A percentile compares a stretch with the other conserved stretches of the same genome.
Evolutionary conservation across 1,140 invertebrate species (phyloP).

Genomic region (Scaptomyza graminum): DNA sequence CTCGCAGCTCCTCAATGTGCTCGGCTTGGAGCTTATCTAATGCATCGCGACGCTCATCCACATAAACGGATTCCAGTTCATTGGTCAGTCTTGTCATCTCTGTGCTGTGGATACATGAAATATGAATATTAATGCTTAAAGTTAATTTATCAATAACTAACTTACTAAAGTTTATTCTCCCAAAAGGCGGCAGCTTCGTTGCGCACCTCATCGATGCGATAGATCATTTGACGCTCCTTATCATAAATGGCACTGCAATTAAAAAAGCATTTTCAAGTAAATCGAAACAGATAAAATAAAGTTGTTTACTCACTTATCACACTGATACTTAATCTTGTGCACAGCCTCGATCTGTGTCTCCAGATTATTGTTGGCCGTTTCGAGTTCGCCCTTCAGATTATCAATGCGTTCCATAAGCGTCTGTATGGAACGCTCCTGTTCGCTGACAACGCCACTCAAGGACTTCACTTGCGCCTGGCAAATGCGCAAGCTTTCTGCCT

Average conservation of each 20-base stretch:
- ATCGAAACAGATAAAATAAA: background rate
- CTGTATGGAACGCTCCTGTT: slow-evolving; percentile 86
- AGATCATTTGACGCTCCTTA: slow-evolving; percentile 85
- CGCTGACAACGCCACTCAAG: slow-evolving; percentile 85
- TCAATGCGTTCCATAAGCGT: slow-evolving; percentile 86
- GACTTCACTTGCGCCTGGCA: slow-evolving; percentile 86
- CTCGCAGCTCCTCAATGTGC: slow-evolving; percentile 84
- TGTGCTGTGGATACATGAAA: slow-evolving; percentile 73
- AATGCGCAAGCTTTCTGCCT: slow-evolving; percentile 85
- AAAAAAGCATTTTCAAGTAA: background rate
- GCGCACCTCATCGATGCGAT: slow-evolving; percentile 85
- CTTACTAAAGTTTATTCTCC: slow-evolving; percentile 85
- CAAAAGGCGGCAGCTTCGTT: slow-evolving; percentile 86
- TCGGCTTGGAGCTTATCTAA: slow-evolving; percentile 85
- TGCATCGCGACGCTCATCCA: slow-evolving; percentile 86
- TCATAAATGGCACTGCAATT: slow-evolving; percentile 84
- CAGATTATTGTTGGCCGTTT: slow-evolving; percentile 85
- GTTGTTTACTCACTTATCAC: slow-evolving; percentile 72
- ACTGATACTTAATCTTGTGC: slow-evolving; percentile 82
- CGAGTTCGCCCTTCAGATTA: slow-evolving; percentile 84
- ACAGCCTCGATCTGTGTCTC: slow-evolving; percentile 86
- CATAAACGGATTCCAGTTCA: slow-evolving; percentile 86
- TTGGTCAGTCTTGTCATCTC: slow-evolving; percentile 86
- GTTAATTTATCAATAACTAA: background rate
- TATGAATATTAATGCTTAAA: background rate